These are phyloP conservation scores for Onychomys leucogaster DNA, from an alignment of 2,797 vertebrate species.

Conservation along the genomic window DNA sequence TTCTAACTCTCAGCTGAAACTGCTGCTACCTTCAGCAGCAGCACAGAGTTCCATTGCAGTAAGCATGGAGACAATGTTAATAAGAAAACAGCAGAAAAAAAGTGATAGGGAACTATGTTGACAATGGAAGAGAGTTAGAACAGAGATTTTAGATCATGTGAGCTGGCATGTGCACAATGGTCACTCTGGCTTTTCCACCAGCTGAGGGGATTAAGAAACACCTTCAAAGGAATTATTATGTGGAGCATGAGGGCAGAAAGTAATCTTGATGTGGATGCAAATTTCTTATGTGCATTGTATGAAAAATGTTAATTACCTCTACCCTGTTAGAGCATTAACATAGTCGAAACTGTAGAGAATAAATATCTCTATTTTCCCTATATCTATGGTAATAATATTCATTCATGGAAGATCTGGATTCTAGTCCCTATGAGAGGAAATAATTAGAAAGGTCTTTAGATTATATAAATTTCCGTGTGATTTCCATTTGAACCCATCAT, in stretches of 20 bases:
- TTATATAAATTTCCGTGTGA: no score
- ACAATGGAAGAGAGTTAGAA: not conserved
- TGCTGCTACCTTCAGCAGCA: not conserved
- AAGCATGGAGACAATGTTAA: no score
- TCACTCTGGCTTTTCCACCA: not conserved
- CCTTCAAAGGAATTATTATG: not conserved
- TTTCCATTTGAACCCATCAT: no score
- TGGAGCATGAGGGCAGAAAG: not conserved
- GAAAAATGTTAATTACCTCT: not conserved
- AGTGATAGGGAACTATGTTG: not conserved
- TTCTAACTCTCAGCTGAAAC: not conserved
- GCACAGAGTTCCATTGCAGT: not conserved
- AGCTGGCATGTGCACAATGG: accelerated
- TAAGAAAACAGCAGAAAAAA: no score
- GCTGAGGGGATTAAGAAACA: not conserved
- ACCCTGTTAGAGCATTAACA: not conserved
- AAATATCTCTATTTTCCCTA: not conserved
- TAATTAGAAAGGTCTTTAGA: no score
- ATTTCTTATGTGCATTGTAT: not conserved
- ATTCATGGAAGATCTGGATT: no score
- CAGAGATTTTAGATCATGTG: not conserved
- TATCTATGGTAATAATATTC: no score
- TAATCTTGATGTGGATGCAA: not conserved
- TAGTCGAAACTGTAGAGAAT: not conserved
- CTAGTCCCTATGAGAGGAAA: no score